Percentiles rank a stretch among this genome's conserved stretches.
Evolutionary conservation across 2,113 vertebrate species (phyloP).

Genomic region (Myanophis thanlyinensis): DNA sequence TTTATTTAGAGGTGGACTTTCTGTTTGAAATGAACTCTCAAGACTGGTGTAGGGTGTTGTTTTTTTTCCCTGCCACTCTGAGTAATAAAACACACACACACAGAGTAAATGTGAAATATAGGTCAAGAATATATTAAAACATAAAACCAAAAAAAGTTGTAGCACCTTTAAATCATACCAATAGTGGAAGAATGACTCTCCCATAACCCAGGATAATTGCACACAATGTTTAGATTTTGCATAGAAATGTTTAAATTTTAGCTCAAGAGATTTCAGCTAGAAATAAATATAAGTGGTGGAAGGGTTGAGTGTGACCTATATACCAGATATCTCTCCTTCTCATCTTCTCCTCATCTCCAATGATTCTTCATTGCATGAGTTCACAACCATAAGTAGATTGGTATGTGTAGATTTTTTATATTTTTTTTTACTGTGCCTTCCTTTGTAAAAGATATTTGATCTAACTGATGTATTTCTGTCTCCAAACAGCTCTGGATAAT

Average conservation of each 20-base stretch:
- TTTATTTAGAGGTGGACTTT: not conserved
- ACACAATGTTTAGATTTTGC: not conserved
- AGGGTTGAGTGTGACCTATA: not conserved
- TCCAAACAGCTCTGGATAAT: not conserved
- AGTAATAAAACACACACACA: not conserved
- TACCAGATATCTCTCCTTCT: not conserved
- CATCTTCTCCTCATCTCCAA: not conserved
- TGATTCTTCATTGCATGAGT: not conserved
- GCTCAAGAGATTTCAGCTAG: not conserved
- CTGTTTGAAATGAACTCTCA: not conserved
- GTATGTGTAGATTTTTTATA: not conserved
- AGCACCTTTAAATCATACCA: not conserved
- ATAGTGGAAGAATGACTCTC: not conserved
- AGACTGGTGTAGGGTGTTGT: not conserved
- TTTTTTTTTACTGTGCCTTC: not conserved
- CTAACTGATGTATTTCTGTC: not conserved
- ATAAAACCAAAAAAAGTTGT: not conserved
- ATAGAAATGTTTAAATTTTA: not conserved
- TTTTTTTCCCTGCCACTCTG: not conserved
- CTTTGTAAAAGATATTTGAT: not conserved
- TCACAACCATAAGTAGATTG: not conserved
- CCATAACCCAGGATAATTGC: not conserved
- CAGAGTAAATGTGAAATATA: not conserved
- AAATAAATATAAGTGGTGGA: not conserved
- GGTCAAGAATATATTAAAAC: not conserved